These are phyloP conservation scores for Mus spretus DNA, from an alignment of 2,797 vertebrate species.

Conservation along the genomic window DNA sequence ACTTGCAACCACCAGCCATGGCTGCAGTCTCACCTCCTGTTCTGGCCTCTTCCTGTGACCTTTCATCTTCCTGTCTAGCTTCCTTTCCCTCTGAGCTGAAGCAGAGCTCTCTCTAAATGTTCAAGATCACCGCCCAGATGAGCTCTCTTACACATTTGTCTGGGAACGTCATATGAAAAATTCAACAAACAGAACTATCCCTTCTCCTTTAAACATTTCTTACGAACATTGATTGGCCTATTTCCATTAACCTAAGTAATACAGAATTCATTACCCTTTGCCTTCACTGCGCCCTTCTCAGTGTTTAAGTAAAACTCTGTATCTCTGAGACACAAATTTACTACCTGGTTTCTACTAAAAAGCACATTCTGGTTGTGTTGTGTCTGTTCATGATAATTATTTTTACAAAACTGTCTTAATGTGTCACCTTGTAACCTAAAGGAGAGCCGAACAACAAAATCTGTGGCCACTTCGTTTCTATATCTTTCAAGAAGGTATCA, in stretches of 20 bases:
- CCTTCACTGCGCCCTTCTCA: not conserved
- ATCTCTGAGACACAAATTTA: not conserved
- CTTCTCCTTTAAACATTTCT: not conserved
- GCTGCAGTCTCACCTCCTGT: not conserved
- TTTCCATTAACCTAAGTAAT: not conserved
- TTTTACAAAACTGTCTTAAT: not conserved
- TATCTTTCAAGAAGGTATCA: not conserved
- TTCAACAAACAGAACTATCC: not conserved
- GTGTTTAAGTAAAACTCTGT: not conserved
- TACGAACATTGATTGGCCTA: not conserved
- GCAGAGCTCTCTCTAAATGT: not conserved
- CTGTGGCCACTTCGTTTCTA: not conserved
- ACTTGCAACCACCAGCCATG: not conserved
- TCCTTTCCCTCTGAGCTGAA: not conserved
- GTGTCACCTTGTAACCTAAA: not conserved
- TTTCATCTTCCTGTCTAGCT: not conserved
- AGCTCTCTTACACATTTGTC: too few species aligned
- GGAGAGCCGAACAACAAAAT: not conserved
- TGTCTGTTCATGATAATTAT: not conserved
- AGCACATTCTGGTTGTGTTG: not conserved
- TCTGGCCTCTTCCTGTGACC: not conserved
- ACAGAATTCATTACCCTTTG: too few species aligned
- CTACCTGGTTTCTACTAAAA: not conserved
- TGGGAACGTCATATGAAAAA: not conserved
- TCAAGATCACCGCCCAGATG: not conserved